Percentiles rank a stretch among this genome's conserved stretches.
Evolutionary conservation across 2,113 vertebrate species (phyloP).

Genomic region (Odocoileus hemionus): DNA sequence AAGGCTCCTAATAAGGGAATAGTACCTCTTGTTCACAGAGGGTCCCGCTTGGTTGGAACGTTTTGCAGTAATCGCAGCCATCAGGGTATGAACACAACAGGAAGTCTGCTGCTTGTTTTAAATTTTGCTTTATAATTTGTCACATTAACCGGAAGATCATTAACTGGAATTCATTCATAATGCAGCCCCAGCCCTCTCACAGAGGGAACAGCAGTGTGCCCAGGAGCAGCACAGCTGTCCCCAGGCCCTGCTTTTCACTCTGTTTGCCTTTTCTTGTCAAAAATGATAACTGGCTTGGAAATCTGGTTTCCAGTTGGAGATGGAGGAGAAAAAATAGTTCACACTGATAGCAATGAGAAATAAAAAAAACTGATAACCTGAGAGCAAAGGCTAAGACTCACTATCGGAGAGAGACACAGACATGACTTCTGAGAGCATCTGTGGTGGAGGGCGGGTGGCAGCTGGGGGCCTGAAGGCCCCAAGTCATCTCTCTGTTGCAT

Average conservation of each 20-base stretch:
- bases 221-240: not conserved
- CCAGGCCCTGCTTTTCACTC: not conserved
- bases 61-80: accelerated
- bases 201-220: accelerated
- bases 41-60: accelerated
- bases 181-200: accelerated
- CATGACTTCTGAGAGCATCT: accelerated
- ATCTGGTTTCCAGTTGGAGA: not conserved
- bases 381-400: not conserved
- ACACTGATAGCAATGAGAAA: not conserved
- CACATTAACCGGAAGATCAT: not conserved
- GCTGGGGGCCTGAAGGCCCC: not conserved
- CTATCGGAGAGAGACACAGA: not conserved
- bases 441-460: accelerated
- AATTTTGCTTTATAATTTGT: not conserved
- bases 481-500: accelerated
- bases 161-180: accelerated
- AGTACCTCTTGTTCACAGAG: not conserved
- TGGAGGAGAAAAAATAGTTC: not conserved
- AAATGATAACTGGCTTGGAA: not conserved
- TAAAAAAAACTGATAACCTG: not conserved
- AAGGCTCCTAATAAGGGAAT: not conserved
- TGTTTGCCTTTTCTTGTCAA: not conserved
- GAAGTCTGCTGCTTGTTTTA: not conserved
- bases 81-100: not conserved